A percentile compares a stretch with the other conserved stretches of the same genome.
phyloP scores from a whole-genome alignment of 2,888 invertebrate species.

The Lithophane ornitopus region DNA sequence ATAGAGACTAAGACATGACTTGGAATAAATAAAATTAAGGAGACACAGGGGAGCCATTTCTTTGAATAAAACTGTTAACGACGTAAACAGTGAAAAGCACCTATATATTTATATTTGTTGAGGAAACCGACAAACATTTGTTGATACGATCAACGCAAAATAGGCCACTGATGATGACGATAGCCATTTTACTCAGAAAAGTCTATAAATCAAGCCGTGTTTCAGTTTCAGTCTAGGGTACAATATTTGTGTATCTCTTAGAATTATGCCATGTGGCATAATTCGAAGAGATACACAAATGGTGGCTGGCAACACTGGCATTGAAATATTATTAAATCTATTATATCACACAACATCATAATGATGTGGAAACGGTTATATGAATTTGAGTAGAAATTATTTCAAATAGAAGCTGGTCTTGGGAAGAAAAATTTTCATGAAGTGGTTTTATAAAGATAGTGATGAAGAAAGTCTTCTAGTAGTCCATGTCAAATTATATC shows the following conservation, averaged over 20 bases:
- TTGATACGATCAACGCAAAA: conserved; percentile 48
- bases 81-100: conserved; percentile 30
- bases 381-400: conserved; percentile 16
- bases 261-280: conserved; percentile 59
- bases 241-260: conserved; percentile 41
- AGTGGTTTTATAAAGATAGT: neutral
- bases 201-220: conserved; percentile 53
- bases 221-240: conserved; percentile 47
- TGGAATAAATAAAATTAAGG: conserved; percentile 24
- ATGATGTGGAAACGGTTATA: conserved; percentile 19
- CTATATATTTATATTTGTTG: conserved; percentile 12
- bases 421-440: neutral
- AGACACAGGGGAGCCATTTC: conserved; percentile 25
- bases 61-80: conserved; percentile 14
- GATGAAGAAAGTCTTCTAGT: neutral
- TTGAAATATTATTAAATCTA: conserved; percentile 59
- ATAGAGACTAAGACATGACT: conserved; percentile 15
- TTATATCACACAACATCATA: conserved; percentile 46
- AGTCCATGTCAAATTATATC: too few species aligned
- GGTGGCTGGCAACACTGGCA: conserved; percentile 34
- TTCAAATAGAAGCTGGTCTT: conserved; percentile 6
- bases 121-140: conserved; percentile 49
- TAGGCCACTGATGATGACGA: conserved; percentile 62
- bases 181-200: conserved; percentile 59
- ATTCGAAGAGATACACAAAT: too few species aligned